These are phyloP conservation scores for Lontra canadensis DNA, from an alignment of 2,113 vertebrate genomes.

Conservation along the genomic window DNA sequence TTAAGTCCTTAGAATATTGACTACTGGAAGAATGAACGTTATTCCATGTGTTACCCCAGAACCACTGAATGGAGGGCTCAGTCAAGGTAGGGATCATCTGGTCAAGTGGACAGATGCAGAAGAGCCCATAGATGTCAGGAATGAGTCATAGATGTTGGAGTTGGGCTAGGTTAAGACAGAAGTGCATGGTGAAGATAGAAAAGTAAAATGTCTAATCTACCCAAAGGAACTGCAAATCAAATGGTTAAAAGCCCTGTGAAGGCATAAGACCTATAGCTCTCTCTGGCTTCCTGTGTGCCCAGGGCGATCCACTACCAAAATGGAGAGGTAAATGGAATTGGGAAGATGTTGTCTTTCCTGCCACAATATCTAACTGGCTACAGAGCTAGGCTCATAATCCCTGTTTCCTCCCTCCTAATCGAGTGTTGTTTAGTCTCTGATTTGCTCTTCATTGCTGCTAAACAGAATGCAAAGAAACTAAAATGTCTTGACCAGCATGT, in stretches of 20 bases:
- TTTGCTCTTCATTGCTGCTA: constrained; percentile 14
- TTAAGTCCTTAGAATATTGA: neutral
- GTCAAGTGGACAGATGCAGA: neutral
- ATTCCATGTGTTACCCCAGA: neutral
- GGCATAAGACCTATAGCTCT: neutral
- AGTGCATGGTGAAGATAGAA: neutral
- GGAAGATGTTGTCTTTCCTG: neutral
- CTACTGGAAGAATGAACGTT: neutral
- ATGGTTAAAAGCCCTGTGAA: neutral
- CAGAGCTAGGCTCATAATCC: neutral
- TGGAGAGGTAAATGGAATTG: neutral
- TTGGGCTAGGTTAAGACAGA: neutral
- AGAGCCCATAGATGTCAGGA: neutral
- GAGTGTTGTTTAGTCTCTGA: neutral
- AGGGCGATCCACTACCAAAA: neutral
- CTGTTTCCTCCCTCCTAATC: neutral
- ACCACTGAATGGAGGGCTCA: neutral
- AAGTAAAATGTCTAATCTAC: neutral
- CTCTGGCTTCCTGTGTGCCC: neutral
- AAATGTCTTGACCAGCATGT: neutral
- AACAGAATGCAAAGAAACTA: constrained; percentile 2
- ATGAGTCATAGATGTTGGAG: neutral
- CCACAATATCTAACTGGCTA: neutral
- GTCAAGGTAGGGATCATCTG: neutral
- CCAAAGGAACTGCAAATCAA: neutral